A percentile compares a stretch with the other conserved stretches of the same genome.
These are phyloP conservation scores for Artemia sinica DNA, from an alignment of 2,888 invertebrate species.

Conservation along the genomic window DNA sequence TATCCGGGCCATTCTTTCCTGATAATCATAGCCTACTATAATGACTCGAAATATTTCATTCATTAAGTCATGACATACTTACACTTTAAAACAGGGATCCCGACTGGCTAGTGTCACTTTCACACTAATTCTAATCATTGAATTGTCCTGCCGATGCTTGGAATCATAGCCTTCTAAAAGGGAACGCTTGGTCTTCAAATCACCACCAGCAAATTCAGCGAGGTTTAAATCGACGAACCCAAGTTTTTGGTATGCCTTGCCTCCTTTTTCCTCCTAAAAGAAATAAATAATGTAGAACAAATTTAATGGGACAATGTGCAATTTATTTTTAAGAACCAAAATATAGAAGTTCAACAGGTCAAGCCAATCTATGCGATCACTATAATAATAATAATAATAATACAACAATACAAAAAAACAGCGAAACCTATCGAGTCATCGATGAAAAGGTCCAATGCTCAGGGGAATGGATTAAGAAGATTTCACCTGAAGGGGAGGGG, in stretches of 20 bases:
- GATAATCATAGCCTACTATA: too few relatives aligned
- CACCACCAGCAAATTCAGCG: constrained; percentile 88
- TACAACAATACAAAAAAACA: neutral
- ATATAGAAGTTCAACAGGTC: too few relatives aligned
- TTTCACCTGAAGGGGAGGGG: too few relatives aligned
- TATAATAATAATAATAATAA: neutral
- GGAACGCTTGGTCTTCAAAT: constrained; percentile 64
- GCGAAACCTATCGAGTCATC: neutral
- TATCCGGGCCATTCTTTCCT: too few relatives aligned
- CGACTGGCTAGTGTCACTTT: constrained; percentile 87
- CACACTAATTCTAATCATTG: constrained; percentile 74
- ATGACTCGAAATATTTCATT: too few relatives aligned
- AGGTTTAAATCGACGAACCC: constrained; percentile 95
- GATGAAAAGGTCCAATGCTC: too few relatives aligned
- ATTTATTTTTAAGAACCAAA: too few relatives aligned
- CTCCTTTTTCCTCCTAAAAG: constrained; percentile 48
- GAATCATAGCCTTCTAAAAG: constrained; percentile 89
- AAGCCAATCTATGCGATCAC: neutral
- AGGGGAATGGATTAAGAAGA: too few relatives aligned
- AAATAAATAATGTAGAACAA: constrained; percentile 14
- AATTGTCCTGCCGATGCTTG: constrained; percentile 83
- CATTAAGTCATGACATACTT: constrained; percentile 34
- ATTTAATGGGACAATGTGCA: too few relatives aligned
- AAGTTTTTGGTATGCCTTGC: constrained; percentile 77
- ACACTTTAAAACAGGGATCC: constrained; percentile 96